These are phyloP conservation scores for Scaptodrosophila latifasciaeformis DNA, from an alignment of 2,888 invertebrate genomes.

Conservation along the genomic window DNA sequence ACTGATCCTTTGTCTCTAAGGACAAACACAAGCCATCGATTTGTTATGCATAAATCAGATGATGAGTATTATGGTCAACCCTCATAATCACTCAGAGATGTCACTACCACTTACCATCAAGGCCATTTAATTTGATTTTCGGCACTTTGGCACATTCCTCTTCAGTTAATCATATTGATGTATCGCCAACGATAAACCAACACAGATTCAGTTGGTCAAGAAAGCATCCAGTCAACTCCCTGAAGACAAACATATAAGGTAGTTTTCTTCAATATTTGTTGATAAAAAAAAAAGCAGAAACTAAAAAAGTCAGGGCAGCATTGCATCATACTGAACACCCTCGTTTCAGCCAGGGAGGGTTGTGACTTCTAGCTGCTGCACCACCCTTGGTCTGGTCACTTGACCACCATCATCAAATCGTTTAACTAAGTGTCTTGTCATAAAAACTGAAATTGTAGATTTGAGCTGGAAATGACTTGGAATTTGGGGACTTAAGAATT, in stretches of 20 bases:
- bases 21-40: slow-evolving; percentile 59
- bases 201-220: slow-evolving; percentile 26
- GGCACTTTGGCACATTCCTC: slow-evolving; percentile 60
- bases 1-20: slow-evolving; percentile 64
- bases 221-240: slow-evolving; percentile 8
- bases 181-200: slow-evolving; percentile 62
- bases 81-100: slow-evolving; percentile 56
- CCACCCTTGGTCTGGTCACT: slow-evolving; percentile 10
- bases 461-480: no score
- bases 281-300: slow-evolving; percentile 14
- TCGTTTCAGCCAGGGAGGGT: no score
- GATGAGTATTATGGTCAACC: slow-evolving; percentile 22
- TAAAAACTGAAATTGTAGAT: slow-evolving; percentile 43
- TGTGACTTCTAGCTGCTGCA: slow-evolving; percentile 4
- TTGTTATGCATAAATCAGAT: slow-evolving; percentile 56
- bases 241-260: slow-evolving; percentile 7
- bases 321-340: no score
- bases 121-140: slow-evolving; percentile 72
- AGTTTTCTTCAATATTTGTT: neutral
- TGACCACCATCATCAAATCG: slow-evolving; percentile 37
- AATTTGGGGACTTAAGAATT: no score
- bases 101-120: slow-evolving; percentile 73
- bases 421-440: slow-evolving; percentile 53
- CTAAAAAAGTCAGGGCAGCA: no score
- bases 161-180: slow-evolving; percentile 65